Evolutionary conservation across 1,140 invertebrate genomes (phyloP).

Genomic region (Drosophila azteca): DNA sequence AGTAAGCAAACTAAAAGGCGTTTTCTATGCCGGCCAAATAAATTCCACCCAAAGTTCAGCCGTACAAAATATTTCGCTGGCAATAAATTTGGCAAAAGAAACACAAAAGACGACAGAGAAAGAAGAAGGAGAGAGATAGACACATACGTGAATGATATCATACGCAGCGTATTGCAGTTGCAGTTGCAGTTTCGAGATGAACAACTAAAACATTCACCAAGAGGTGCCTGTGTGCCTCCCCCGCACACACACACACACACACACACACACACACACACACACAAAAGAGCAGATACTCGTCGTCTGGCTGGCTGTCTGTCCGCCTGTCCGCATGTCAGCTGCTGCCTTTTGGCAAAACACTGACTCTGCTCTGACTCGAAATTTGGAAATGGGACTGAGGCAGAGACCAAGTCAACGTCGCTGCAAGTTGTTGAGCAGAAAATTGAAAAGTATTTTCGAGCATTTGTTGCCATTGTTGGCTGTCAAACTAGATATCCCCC

Average conservation of each 20-base stretch:
- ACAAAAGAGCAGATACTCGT: too few relatives aligned
- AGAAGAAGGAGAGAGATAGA: not conserved
- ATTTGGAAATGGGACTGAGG: not conserved
- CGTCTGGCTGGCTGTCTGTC: slow-evolving; percentile 25
- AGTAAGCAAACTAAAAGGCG: slow-evolving; percentile 39
- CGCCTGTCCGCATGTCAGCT: slow-evolving; percentile 15
- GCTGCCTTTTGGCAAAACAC: slow-evolving; percentile 46
- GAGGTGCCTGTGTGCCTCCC: slow-evolving; percentile 7
- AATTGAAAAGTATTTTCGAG: slow-evolving; percentile 78
- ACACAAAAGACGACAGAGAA: slow-evolving; percentile 29
- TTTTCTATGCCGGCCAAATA: slow-evolving; percentile 62
- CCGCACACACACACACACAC: slow-evolving; percentile 12
- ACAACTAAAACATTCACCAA: slow-evolving; percentile 55
- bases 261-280: too few relatives aligned
- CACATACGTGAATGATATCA: slow-evolving; percentile 62
- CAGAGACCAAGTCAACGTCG: slow-evolving; percentile 46
- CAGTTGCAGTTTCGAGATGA: slow-evolving; percentile 48
- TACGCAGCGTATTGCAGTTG: slow-evolving; percentile 61
- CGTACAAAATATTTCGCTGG: slow-evolving; percentile 78
- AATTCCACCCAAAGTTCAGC: slow-evolving; percentile 67
- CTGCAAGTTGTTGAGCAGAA: slow-evolving; percentile 78
- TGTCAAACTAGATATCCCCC: slow-evolving; percentile 46
- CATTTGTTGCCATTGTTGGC: slow-evolving; percentile 55
- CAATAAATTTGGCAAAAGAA: slow-evolving; percentile 64
- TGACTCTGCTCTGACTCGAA: not conserved